These are phyloP conservation scores for Formicarius rufipectus DNA, from an alignment of 2,113 vertebrate species.

Conservation along the genomic window DNA sequence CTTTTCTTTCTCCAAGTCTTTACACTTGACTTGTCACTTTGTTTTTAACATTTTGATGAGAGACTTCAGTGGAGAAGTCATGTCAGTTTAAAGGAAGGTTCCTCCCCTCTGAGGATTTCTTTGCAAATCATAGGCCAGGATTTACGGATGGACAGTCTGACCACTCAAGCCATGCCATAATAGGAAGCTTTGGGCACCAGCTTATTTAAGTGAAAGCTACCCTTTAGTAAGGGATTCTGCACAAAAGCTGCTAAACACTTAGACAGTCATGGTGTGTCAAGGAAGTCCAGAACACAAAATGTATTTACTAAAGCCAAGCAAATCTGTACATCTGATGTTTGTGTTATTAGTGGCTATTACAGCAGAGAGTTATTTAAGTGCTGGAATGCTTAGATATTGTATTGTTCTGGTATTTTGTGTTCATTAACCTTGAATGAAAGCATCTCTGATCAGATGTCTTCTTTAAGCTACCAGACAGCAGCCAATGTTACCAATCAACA, in stretches of 20 bases:
- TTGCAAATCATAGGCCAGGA: background rate
- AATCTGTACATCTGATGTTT: background rate
- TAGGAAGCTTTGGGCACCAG: background rate
- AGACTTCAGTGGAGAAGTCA: background rate
- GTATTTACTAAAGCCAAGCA: background rate
- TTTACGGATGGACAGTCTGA: background rate
- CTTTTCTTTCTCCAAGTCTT: background rate
- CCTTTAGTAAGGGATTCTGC: background rate
- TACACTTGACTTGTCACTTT: background rate
- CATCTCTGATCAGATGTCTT: background rate
- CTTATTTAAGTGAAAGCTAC: background rate
- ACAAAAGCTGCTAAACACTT: background rate
- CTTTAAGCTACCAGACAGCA: background rate
- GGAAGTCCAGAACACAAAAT: background rate
- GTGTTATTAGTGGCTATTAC: background rate
- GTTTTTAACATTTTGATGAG: background rate
- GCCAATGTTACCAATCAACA: background rate
- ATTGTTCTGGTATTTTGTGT: background rate
- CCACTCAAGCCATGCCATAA: background rate
- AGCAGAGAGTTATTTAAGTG: background rate
- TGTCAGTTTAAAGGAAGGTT: background rate
- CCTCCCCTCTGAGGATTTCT: background rate
- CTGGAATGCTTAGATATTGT: background rate
- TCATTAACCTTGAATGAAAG: background rate
- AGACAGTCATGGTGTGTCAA: background rate